Conservation (phyloP, 2,797 vertebrate genomes). For the Bradypus variegatus region DNA sequence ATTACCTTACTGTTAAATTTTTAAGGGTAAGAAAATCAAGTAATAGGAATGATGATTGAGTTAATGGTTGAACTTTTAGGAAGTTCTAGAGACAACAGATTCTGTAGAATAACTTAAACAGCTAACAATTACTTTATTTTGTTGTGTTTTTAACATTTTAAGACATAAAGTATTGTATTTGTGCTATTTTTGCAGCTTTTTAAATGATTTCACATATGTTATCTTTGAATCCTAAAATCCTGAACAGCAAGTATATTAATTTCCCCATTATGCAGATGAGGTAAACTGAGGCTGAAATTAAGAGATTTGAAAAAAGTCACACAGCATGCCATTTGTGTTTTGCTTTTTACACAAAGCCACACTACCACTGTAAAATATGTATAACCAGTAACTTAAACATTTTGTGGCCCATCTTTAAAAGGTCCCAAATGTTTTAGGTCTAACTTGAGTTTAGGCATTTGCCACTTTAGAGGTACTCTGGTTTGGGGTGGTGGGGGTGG, state of each 20-base stretch:
- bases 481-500: neutral
- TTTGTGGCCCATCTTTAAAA: constrained; percentile 39
- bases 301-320: neutral
- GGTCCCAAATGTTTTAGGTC: constrained; percentile 34
- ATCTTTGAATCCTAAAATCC: constrained; percentile 37
- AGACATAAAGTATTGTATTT: constrained; percentile 12
- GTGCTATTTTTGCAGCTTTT: constrained; percentile 25
- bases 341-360: constrained; percentile 24
- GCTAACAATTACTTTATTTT: neutral
- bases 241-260: constrained; percentile 24
- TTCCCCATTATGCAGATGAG: constrained; percentile 31
- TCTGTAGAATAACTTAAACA: constrained; percentile 30
- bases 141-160: constrained; percentile 28
- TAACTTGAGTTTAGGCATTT: constrained; percentile 42
- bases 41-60: constrained; percentile 15
- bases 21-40: constrained; percentile 45
- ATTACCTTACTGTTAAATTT: constrained; percentile 38
- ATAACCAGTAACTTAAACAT: constrained; percentile 31
- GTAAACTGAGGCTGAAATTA: constrained; percentile 38
- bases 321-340: constrained; percentile 35
- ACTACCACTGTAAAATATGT: neutral
- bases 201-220: neutral
- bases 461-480: neutral
- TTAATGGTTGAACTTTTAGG: constrained; percentile 25
- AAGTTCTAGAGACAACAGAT: constrained; percentile 38